Evolutionary conservation across 1,140 invertebrate genomes (phyloP), one percentile per base, ranked within the genome.

Genomic region (Diachasmimorpha longicaudata): DNA sequence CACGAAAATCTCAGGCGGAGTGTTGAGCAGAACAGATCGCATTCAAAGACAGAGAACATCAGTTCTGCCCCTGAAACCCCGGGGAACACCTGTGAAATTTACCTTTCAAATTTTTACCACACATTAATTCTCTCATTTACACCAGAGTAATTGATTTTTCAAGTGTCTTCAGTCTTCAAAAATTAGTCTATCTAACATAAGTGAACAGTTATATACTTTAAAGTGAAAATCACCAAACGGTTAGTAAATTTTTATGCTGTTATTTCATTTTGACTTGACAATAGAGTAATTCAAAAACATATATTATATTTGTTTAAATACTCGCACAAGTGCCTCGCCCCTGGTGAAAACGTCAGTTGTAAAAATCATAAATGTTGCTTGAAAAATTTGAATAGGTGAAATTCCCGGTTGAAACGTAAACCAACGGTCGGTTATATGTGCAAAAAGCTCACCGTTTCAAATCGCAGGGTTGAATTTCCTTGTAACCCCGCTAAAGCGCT

Each of bases 1-100:
- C 36, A 75, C 66, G 44, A 75, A 75, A 75, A 70, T 70, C 66
- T 6, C 14, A 6, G 39, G 67, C 73, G 44, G 42, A 46, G 37
- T 0, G 66, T 75, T 39, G 36, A 46, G 68, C 44, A 36, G 23
- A 70, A 37, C 66, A 70, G 31, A 75, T 75, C 46, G 66, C 68
- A 67, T 14, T 70, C 19, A 46, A 74, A 74, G 37, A 42, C 42
- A 25, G 21, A 74, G 66, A 74, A 63, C 36, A 19, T 39, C 44
- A 73, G 71, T 66, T 58, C 14, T 42, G 39, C 39, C 37, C 36
- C 58, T 39, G 42, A 25, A 66, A 68, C 58, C 4, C 10, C 23
- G 23, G 58, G 58, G 23, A 11, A 63, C 58, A 25, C 58, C 23
- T 58, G 52, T 58, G 52, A 16, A n/a, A 58, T n/a, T 58, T n/a